Evolutionary conservation across 2,888 invertebrate species (phyloP).

Genomic region (Agrilus biguttatus): DNA sequence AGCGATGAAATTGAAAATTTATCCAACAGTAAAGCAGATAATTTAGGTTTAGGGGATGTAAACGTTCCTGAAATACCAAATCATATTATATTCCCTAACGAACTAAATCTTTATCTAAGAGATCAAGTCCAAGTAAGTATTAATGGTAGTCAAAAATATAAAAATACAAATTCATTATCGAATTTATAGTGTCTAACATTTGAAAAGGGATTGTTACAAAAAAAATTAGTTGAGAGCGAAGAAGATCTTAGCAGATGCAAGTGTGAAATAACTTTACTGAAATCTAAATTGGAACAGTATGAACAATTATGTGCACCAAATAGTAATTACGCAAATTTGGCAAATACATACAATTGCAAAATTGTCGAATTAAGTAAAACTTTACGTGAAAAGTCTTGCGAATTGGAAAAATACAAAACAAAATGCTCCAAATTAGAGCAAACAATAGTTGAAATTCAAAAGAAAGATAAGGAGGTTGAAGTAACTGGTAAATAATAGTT

Average conservation of each 20-base stretch:
- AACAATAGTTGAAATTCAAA: slow-evolving; percentile 31
- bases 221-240: slow-evolving; percentile 35
- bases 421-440: slow-evolving; percentile 41
- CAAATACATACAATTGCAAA: slow-evolving; percentile 44
- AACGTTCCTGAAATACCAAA: slow-evolving; percentile 21
- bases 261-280: not conserved
- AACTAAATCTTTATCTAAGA: slow-evolving; percentile 44
- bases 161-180: not conserved
- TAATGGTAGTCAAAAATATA: not conserved
- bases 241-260: slow-evolving; percentile 1
- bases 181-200: slow-evolving; percentile 34
- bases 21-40: slow-evolving; percentile 6
- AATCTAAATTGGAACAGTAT: not conserved
- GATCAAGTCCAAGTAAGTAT: slow-evolving; percentile 40
- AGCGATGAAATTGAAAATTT: not conserved
- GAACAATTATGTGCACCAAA: not conserved
- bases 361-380: slow-evolving; percentile 53
- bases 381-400: slow-evolving; percentile 46
- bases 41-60: slow-evolving; percentile 10
- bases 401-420: slow-evolving; percentile 43
- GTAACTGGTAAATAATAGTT: slow-evolving; percentile 1
- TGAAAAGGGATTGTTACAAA: slow-evolving; percentile 40
- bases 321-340: slow-evolving; percentile 9
- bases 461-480: slow-evolving; percentile 8
- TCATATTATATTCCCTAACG: slow-evolving; percentile 41